Evolutionary conservation across 1,140 invertebrate species (phyloP).

Genomic region (Lepidotrigona ventralis): DNA sequence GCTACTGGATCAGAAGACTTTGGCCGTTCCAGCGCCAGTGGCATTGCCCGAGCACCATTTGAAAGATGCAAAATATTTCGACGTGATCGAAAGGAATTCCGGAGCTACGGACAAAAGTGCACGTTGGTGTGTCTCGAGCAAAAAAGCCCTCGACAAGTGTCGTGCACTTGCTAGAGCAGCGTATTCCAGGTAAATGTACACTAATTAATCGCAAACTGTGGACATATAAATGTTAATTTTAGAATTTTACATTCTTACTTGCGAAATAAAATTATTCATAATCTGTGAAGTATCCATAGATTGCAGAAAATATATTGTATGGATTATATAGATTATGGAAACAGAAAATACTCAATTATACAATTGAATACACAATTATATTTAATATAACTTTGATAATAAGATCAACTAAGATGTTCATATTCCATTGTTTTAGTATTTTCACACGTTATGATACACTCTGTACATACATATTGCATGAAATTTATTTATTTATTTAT

Average conservation of each 20-base stretch:
- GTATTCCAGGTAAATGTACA: constrained; percentile 79
- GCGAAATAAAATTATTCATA: too few species aligned
- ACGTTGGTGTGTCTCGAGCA: constrained; percentile 84
- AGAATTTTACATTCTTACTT: background rate
- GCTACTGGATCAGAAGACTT: constrained; percentile 80
- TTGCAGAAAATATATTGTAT: too few species aligned
- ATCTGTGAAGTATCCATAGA: too few species aligned
- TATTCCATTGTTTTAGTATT: too few species aligned
- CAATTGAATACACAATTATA: too few species aligned
- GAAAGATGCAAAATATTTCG: constrained; percentile 86
- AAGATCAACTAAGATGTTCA: too few species aligned
- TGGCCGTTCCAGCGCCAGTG: constrained; percentile 83
- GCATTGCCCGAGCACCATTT: constrained; percentile 84
- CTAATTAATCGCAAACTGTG: background rate
- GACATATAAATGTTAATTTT: background rate
- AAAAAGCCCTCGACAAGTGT: constrained; percentile 85
- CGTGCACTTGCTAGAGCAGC: constrained; percentile 83
- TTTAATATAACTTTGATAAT: too few species aligned
- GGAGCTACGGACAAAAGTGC: constrained; percentile 81
- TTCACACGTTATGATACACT: too few species aligned
- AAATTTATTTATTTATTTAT: too few species aligned
- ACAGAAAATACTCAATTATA: too few species aligned
- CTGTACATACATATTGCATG: too few species aligned
- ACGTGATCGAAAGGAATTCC: constrained; percentile 88
- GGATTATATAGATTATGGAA: too few species aligned